Evolutionary conservation across 2,888 invertebrate genomes (phyloP), one percentile per base, ranked within the genome.

Genomic region (Cylloceria caligata): DNA sequence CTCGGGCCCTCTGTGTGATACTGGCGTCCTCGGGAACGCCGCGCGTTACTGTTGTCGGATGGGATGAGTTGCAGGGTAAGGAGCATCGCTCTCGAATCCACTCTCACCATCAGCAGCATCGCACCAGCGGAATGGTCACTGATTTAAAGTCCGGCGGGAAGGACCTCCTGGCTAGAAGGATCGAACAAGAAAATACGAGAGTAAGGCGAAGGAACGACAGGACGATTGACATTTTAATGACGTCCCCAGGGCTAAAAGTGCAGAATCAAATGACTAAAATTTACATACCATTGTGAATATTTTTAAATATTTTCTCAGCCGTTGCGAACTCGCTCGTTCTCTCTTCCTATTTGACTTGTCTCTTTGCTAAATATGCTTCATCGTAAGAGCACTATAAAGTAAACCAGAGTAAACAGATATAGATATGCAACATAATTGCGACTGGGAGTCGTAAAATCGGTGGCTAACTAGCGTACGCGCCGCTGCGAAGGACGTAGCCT

Each of bases 221-320:
- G 42, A 79, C 80, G 82, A 85, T 88, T 81, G 88, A 88, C 87
- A 83, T 88, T 88, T 88, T 89, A 85, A 86, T 87, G 85, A 83
- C 60, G 79, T 62, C 55, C 81, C 52, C 30, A 16, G n/a, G 68
- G 73, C 36, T 42, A 36, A 62, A 19, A 19, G 16, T 6, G 9
- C 42, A 42, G 11, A 45, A 39, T 1, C 30, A 16, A 19, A 13
- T 21, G 34, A 30, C 13, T 5, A 52, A 52, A 6, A 27, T 47
- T 57, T 34, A 55, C 55, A 52, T 24, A 52, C 3, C 21, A 24
- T 3, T 11, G 24, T n/a, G n/a, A 57, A 30, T 57, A n/a, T 30
- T 57, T 57, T n/a, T 13, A 55, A 55, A 24, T 24, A 4, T 30
- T 55, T 30, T 27, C 55, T n/a, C 11, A 27, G 30, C 5, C n/a